Percentiles rank a stretch among this genome's conserved stretches.
phyloP scores from a whole-genome alignment of 2,113 vertebrate species.

The Notiomystis cincta region DNA sequence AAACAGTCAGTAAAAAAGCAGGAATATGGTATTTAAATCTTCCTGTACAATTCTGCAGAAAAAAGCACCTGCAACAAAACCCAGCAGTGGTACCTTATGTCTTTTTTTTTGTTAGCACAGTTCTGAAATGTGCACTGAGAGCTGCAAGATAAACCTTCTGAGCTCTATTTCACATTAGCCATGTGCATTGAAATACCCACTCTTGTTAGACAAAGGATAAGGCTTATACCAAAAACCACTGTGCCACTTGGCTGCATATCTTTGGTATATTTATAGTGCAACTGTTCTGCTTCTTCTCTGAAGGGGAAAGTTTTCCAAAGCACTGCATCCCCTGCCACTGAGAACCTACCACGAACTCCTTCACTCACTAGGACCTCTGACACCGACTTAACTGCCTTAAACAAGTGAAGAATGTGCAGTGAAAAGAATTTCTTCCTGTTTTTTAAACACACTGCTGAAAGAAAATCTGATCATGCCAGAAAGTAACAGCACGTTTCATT shows the following conservation, averaged over 20 bases:
- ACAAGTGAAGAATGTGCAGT: background rate
- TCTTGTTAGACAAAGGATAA: background rate
- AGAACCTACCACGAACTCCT: background rate
- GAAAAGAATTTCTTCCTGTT: background rate
- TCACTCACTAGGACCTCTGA: background rate
- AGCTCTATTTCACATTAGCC: background rate
- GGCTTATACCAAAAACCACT: conserved; percentile 39
- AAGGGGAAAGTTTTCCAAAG: background rate
- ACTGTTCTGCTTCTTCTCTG: background rate
- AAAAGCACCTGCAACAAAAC: background rate
- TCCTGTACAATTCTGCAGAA: background rate
- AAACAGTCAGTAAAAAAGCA: background rate
- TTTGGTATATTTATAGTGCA: conserved; percentile 60
- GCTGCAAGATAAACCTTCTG: background rate
- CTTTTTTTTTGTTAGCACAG: background rate
- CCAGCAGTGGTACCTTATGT: background rate
- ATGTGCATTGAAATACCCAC: background rate
- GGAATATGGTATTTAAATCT: background rate
- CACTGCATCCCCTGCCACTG: background rate
- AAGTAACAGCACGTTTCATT: background rate
- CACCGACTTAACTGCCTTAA: background rate
- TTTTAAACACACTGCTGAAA: background rate
- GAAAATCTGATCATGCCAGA: background rate
- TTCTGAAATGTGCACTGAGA: background rate
- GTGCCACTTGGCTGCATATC: conserved; percentile 24